Evolutionary conservation across 2,888 invertebrate genomes (phyloP), one percentile per base, ranked within the genome.

Genomic region (Drosophila limbata): DNA sequence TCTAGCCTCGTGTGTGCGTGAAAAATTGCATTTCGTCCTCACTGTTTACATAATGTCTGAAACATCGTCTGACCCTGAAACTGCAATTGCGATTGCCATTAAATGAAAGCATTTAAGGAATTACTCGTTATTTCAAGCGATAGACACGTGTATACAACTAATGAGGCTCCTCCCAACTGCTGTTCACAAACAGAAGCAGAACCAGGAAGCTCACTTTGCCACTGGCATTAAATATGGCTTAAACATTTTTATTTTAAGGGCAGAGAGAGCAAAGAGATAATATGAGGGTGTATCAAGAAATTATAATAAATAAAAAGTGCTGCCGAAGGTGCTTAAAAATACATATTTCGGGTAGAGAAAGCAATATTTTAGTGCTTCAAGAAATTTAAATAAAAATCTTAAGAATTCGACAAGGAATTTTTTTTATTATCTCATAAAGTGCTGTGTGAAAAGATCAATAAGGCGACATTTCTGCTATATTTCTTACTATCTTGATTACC

Each of bases 1-100:
- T 48, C 57, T 71, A 64, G 15, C 56, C 44, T 44, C 48, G 21
- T 50, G 53, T 44, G 51, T 65, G 67, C 67, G 53, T 55, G 37
- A 66, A 52, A 66, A 76, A 73, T 65, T 69, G 77, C 84, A 82
- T 81, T 82, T 72, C 53, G 13, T 48, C 57, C 5, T 55, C 68
- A 55, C 48, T 52, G 39, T 55, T 75, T 79, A 57, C 83, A 83
- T 84, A 60, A 65, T 77, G 77, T 15, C n/a, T 37, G 25, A 25
- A 10, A 31, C 73, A 53, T 72, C 44, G 19, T 39, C 33, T 25
- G 65, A 61, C 73, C 77, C 73, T 73, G 64, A 59, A 42, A 60
- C 61, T 63, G 69, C 50, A 67, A n/a, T n/a, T n/a, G n/a, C n/a
- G n/a, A 73, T 33, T 44, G 60, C 60, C 77, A 53, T 77, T 69